A percentile compares a stretch with the other conserved stretches of the same genome.
These are phyloP conservation scores for Gephyroberyx darwinii DNA, from an alignment of 2,797 vertebrate species.

Conservation along the genomic window DNA sequence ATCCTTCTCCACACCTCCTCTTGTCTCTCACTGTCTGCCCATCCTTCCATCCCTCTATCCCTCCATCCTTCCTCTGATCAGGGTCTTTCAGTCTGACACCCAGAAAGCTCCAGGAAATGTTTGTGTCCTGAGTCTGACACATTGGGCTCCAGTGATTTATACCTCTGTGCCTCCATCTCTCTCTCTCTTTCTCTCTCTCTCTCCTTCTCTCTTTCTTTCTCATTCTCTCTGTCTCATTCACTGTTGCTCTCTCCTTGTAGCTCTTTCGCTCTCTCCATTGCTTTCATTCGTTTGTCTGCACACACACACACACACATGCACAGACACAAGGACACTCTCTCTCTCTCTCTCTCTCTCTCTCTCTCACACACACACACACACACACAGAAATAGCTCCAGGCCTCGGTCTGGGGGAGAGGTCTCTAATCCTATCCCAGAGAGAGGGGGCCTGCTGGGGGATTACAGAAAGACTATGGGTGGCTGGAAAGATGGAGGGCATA, in stretches of 20 bases:
- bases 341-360: slow-evolving; percentile 63
- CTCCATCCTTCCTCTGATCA: slow-evolving; percentile 38
- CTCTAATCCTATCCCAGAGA: slow-evolving; percentile 73
- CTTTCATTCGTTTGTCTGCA: slow-evolving; percentile 14
- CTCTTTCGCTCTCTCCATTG: slow-evolving; percentile 62
- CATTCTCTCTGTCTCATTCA: slow-evolving; percentile 58
- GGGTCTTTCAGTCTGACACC: slow-evolving; percentile 41
- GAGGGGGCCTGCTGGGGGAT: slow-evolving; percentile 71
- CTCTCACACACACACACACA: slow-evolving; percentile 37
- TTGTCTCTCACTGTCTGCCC: neutral
- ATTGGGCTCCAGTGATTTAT: slow-evolving; percentile 73
- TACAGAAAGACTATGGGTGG: slow-evolving; percentile 66
- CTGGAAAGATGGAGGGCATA: slow-evolving; percentile 60
- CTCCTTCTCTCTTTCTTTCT: neutral
- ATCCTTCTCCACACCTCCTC: slow-evolving; percentile 9
- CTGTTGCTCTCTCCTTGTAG: slow-evolving; percentile 48
- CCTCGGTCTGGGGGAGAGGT: slow-evolving; percentile 49
- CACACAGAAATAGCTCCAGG: slow-evolving; percentile 48
- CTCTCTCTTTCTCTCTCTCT: slow-evolving; percentile 37
- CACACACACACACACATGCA: neutral
- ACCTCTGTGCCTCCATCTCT: slow-evolving; percentile 60
- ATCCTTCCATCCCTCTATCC: slow-evolving; percentile 27
- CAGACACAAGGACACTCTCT: slow-evolving; percentile 21
- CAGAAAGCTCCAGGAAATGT: slow-evolving; percentile 62
- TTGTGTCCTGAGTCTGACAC: slow-evolving; percentile 76